A percentile compares a stretch with the other conserved stretches of the same genome.
Evolutionary conservation across 2,797 vertebrate genomes (phyloP).

Genomic region (Discoglossus pictus): DNA sequence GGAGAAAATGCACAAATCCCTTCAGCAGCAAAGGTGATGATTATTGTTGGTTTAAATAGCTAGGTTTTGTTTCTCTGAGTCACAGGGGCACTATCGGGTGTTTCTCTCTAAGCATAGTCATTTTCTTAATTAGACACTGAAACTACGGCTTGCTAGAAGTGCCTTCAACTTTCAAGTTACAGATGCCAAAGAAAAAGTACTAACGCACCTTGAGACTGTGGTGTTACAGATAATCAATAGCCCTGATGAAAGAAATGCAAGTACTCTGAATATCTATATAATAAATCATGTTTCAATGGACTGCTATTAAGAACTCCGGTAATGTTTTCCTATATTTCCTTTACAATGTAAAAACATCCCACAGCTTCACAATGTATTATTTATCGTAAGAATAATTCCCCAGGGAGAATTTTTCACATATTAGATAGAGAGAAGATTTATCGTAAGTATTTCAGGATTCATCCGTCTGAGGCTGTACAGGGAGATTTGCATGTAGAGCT

Average conservation of each 20-base stretch:
- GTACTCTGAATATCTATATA: slow-evolving; percentile 11
- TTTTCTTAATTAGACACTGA: slow-evolving; percentile 30
- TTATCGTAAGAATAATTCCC: slow-evolving; percentile 10
- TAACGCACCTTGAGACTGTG: not conserved
- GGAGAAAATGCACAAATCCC: slow-evolving; percentile 9
- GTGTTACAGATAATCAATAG: slow-evolving; percentile 37
- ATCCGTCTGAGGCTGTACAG: too few relatives aligned
- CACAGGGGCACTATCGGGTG: slow-evolving; percentile 23
- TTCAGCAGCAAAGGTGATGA: slow-evolving; percentile 28
- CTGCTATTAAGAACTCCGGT: not conserved
- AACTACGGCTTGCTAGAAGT: slow-evolving; percentile 3
- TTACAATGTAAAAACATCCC: slow-evolving; percentile 6
- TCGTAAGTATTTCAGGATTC: slow-evolving; percentile 10
- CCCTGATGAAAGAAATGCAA: slow-evolving; percentile 9
- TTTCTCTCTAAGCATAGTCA: slow-evolving; percentile 2
- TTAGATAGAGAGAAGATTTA: slow-evolving; percentile 11
- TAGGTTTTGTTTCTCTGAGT: not conserved
- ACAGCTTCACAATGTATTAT: not conserved
- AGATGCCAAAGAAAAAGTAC: slow-evolving; percentile 6
- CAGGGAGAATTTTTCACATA: slow-evolving; percentile 14
- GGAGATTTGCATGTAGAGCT: too few relatives aligned
- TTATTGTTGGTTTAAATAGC: slow-evolving; percentile 17
- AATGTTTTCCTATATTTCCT: not conserved
- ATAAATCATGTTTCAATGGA: slow-evolving; percentile 36
- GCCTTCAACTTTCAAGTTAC: slow-evolving; percentile 17